Base-by-base conservation (phyloP, 1,140 invertebrate genomes). In the Dryas iulia region DNA sequence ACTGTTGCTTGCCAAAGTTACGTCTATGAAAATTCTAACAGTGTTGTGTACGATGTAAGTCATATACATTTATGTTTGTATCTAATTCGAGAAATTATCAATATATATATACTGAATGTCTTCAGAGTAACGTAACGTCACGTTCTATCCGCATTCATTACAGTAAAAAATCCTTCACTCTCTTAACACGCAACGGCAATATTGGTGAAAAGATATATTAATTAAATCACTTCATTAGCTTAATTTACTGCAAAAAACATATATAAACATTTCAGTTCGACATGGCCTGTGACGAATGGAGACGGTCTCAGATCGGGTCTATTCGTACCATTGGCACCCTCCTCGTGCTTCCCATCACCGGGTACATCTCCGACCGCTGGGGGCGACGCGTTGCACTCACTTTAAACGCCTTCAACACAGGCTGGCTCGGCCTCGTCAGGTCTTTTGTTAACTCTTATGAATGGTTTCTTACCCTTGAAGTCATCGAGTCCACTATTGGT, bases 301-400 rank as follows among this genome's bases (percentile, higher is more conserved):
- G 94, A 76, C 85, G 96, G 21, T 94, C 95, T 0, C 82, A 95
- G 33, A 94, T 96, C 6, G 95, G 95, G 8, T 96, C 95, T 1
- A 92, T 95, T 26, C 95, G 95, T 57, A 96, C 94, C 57, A 80
- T 95, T 47, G 95, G 95, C 11, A 94, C 95, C 35, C 94, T 96
- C 56, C 78, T 95, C 39, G 95, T 95, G n/a, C 86, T 96, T 54
- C 94, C 95, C 7, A 91, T 96, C 52, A 93, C 94, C 0, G 95
- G 95, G 26, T 93, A 94, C 75, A 86, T 96, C 26, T 95, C 95
- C 1, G 95, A 96, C 86, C 79, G 86, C 35, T 92, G 87, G 83
- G 96, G 96, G 2, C 92, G 96, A 12, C 93, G 94, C 66, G 92
- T 93, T 25, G 92, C 94, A 0, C 87, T 96, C 64, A 93, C 95